Evolutionary conservation across 1,140 invertebrate species (phyloP).

Genomic region (Schmidtea mediterranea): DNA sequence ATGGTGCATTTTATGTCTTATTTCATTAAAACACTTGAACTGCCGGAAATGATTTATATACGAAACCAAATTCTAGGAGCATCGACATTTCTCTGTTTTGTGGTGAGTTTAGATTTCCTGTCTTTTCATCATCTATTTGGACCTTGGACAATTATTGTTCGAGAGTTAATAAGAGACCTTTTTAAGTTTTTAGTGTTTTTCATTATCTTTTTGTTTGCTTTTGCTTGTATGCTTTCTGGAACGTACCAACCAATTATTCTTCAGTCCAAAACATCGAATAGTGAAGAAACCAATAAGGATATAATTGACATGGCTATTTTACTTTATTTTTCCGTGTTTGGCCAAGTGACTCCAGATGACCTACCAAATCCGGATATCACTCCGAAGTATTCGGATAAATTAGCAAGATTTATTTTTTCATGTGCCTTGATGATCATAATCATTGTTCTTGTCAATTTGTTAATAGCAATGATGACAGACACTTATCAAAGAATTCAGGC

Average conservation of each 20-base stretch:
- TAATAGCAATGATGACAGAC: slow-evolving; percentile 99
- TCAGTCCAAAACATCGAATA: slow-evolving; percentile 7
- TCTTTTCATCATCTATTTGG: slow-evolving; percentile 96
- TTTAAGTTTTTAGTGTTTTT: slow-evolving; percentile 79
- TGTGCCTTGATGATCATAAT: slow-evolving; percentile 88
- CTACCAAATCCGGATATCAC: slow-evolving; percentile 32
- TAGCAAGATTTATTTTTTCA: slow-evolving; percentile 46
- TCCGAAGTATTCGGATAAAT: slow-evolving; percentile 29
- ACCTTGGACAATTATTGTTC: slow-evolving; percentile 55
- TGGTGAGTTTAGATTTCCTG: slow-evolving; percentile 32
- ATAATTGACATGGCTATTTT: slow-evolving; percentile 60
- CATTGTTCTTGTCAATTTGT: slow-evolving; percentile 82
- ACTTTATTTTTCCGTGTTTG: slow-evolving; percentile 89
- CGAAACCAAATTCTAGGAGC: background rate
- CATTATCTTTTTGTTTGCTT: slow-evolving; percentile 93
- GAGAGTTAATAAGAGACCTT: slow-evolving; percentile 39
- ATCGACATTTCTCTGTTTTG: background rate
- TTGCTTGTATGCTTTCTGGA: slow-evolving; percentile 77
- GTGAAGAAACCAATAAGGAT: slow-evolving; percentile 7
- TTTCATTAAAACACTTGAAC: too few species aligned
- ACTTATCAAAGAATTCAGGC: slow-evolving; percentile 90
- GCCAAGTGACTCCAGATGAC: slow-evolving; percentile 54
- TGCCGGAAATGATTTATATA: background rate
- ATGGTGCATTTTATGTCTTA: too few species aligned
- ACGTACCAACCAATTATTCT: slow-evolving; percentile 45